Evolutionary conservation across 2,113 vertebrate genomes (phyloP), one percentile per base, ranked within the genome.

Genomic region (Antennarius striatus): DNA sequence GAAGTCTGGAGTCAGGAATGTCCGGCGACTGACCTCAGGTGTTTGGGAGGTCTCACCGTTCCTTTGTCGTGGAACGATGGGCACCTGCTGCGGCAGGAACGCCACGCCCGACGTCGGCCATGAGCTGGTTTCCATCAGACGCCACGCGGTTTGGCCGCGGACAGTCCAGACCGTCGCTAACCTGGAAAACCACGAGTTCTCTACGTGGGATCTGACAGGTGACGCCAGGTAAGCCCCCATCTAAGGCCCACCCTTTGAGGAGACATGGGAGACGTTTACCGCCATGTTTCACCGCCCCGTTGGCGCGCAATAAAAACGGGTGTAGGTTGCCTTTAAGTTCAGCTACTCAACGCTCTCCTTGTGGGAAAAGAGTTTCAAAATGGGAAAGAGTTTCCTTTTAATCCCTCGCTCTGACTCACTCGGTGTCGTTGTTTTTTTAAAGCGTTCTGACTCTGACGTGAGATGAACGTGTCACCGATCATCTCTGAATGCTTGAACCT

Each of bases 201-300:
- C 79, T 58, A 84, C 86, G 0, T 88, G 86, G 87, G 80, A 90
- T 51, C 66, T 80, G 61, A 82, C 14, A 2, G 14, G 54, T 36
- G 74, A 72, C 52, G 0, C 52, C 1, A 85, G 89, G 89, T 91
- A 78, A 85, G 73, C 15, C 4, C 0, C 1, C 5, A 5, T 12
- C 15, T 28, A 4, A 48, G 15, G 5, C 8, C 16, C 16, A 32
- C 53, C 51, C 17, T 47, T 46, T 32, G 4, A 50, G 48, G 48
- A 10, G 42, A 10, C 10, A 10, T 40, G 39, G 42, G 3, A 43
- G 42, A 3, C 3, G 42, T 11, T 43, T 43, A 11, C 3, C 3
- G 5, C 11, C 42, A 11, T 40, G 5, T 1, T 40, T 7, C 39
- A 40, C 10, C 39, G 42, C 42, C 42, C 42, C 42, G 9, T 43